Evolutionary conservation across 2,888 invertebrate species (phyloP).

Genomic region (Resseliella maxima): DNA sequence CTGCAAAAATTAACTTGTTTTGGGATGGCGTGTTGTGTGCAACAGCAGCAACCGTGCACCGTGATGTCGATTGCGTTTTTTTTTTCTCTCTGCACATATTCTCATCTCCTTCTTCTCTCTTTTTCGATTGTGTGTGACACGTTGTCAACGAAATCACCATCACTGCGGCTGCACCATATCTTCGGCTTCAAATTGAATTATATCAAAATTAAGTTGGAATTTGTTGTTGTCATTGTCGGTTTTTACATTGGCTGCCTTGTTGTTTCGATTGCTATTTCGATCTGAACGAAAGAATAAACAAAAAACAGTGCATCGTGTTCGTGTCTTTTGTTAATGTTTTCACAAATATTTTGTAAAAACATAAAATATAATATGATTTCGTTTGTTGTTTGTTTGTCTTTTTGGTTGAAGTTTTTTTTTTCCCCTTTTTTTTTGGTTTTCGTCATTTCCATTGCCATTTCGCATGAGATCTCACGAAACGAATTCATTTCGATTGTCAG

Average conservation of each 20-base stretch:
- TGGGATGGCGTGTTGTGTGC: constrained; percentile 24
- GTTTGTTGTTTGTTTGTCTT: neutral
- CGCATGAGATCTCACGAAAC: constrained; percentile 26
- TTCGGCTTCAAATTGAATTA: constrained; percentile 49
- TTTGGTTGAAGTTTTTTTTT: neutral
- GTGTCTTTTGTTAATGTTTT: constrained; percentile 52
- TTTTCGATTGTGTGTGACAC: neutral
- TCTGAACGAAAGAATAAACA: neutral
- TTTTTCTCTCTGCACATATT: neutral
- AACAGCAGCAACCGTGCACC: neutral
- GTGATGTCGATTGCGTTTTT: neutral
- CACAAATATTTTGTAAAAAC: constrained; percentile 51
- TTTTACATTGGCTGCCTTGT: neutral
- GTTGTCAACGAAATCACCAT: constrained; percentile 51
- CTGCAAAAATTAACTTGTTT: constrained; percentile 54
- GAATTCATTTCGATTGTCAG: neutral
- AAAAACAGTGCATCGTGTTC: neutral
- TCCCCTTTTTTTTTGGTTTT: neutral
- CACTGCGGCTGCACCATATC: constrained; percentile 19
- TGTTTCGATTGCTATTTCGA: neutral
- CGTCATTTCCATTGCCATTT: neutral
- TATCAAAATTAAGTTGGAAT: constrained; percentile 53
- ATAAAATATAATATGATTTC: constrained; percentile 43
- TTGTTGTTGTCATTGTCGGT: constrained; percentile 46
- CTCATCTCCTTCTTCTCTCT: too few species aligned